These are phyloP conservation scores for Drosophila nannoptera DNA, from an alignment of 1,140 invertebrate genomes.

Conservation along the genomic window DNA sequence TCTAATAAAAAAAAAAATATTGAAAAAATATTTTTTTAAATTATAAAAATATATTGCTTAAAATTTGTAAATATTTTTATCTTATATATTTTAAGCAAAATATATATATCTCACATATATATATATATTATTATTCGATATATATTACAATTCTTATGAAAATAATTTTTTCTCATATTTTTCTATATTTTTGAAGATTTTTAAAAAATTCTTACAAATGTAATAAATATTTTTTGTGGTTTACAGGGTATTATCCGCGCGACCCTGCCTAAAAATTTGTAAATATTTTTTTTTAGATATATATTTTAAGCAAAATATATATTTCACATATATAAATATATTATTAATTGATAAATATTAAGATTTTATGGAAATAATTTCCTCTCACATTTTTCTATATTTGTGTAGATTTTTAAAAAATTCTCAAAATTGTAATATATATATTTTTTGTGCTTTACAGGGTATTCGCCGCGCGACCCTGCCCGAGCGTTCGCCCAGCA, in stretches of 20 bases:
- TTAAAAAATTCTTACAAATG: too few relatives aligned
- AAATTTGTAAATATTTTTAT: background rate
- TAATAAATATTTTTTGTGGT: background rate
- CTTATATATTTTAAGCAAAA: background rate
- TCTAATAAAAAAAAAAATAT: background rate
- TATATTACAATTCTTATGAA: background rate
- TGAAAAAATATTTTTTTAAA: background rate
- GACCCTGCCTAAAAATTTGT: background rate
- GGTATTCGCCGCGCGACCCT: constrained; percentile 10
- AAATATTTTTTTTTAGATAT: too few relatives aligned
- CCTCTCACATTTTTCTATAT: too few relatives aligned
- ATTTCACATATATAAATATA: too few relatives aligned
- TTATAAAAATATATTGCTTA: background rate
- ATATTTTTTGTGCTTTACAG: constrained; percentile 3
- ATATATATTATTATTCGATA: background rate
- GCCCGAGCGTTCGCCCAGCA: background rate
- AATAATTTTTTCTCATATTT: background rate
- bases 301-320: too few relatives aligned
- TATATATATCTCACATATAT: background rate
- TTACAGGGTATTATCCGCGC: constrained; percentile 22
- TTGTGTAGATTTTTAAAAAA: too few relatives aligned
- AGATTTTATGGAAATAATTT: too few relatives aligned
- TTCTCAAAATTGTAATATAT: background rate
- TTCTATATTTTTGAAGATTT: background rate
- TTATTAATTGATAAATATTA: too few relatives aligned